A percentile compares a stretch with the other conserved stretches of the same genome.
Conservation (phyloP, 2,888 invertebrate species). For the Campopleginae sp. region DNA sequence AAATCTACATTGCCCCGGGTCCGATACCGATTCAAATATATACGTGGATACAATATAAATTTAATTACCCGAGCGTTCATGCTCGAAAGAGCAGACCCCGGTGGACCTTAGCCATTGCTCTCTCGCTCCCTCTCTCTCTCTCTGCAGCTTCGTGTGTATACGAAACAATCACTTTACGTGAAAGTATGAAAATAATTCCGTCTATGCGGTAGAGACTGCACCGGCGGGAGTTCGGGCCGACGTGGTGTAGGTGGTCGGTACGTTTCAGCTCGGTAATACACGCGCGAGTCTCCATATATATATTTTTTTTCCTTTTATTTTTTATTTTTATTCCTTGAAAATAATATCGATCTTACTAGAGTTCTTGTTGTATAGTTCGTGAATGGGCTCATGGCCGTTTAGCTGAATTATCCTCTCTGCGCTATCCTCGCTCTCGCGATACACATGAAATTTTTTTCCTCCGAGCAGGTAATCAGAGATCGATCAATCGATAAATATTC, state of each 20-base stretch:
- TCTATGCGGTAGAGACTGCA: slow-evolving; percentile 63
- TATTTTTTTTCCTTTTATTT: slow-evolving; percentile 20
- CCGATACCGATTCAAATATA: slow-evolving; percentile 44
- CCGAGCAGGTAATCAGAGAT: slow-evolving; percentile 41
- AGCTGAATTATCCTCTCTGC: slow-evolving; percentile 61
- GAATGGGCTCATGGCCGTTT: slow-evolving; percentile 63
- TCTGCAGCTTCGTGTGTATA: slow-evolving; percentile 48
- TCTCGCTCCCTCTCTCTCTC: slow-evolving; percentile 31
- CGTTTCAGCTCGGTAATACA: slow-evolving; percentile 30
- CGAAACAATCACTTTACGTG: slow-evolving; percentile 83
- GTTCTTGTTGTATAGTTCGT: slow-evolving; percentile 49
- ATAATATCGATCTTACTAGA: slow-evolving; percentile 62
- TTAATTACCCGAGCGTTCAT: slow-evolving; percentile 83
- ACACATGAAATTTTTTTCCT: slow-evolving; percentile 12
- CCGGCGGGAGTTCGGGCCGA: slow-evolving; percentile 27
- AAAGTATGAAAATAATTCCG: slow-evolving; percentile 83
- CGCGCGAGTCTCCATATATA: slow-evolving; percentile 19
- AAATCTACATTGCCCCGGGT: slow-evolving; percentile 49
- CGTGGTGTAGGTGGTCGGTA: slow-evolving; percentile 50
- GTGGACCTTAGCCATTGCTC: slow-evolving; percentile 72
- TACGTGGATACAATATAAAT: slow-evolving; percentile 78
- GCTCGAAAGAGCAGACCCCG: slow-evolving; percentile 80
- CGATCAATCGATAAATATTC: slow-evolving; percentile 39
- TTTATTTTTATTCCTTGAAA: not conserved
- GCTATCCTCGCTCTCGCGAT: slow-evolving; percentile 28